These are phyloP conservation scores for Drosophila rhopaloa DNA, from an alignment of 1,140 invertebrate species.

Conservation along the genomic window DNA sequence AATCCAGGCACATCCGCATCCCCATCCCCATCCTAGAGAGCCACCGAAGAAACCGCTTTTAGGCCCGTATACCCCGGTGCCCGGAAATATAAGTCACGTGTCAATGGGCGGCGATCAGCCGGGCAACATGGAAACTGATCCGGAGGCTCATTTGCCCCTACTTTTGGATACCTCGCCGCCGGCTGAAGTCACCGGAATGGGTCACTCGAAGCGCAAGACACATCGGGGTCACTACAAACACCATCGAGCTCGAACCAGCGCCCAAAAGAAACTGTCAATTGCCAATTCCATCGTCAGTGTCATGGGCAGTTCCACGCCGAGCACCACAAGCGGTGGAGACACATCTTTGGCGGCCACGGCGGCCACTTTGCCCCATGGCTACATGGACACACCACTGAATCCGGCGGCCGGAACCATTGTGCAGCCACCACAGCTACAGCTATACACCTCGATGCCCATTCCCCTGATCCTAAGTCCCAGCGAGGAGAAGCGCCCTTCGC, in stretches of 20 bases:
- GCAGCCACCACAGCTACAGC: conserved; percentile 65
- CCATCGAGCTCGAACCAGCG: conserved; percentile 49
- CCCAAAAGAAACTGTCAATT: conserved; percentile 39
- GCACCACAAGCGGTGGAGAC: conserved; percentile 24
- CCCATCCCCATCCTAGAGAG: conserved; percentile 53
- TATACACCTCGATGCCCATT: conserved; percentile 81
- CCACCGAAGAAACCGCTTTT: conserved; percentile 50
- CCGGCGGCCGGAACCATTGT: conserved; percentile 69
- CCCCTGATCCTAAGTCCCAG: conserved; percentile 77
- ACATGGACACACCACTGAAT: conserved; percentile 73
- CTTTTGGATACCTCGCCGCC: conserved; percentile 67
- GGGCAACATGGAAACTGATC: conserved; percentile 15
- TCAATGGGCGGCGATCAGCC: not conserved
- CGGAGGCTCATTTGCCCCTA: conserved; percentile 48
- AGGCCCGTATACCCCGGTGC: conserved; percentile 18
- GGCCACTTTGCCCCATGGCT: conserved; percentile 51
- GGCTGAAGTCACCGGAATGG: conserved; percentile 32
- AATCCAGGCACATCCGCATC: conserved; percentile 74
- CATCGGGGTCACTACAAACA: conserved; percentile 80
- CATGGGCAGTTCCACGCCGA: conserved; percentile 28
- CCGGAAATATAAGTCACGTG: conserved; percentile 14
- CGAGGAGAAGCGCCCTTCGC: conserved; percentile 71
- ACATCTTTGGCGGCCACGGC: conserved; percentile 30
- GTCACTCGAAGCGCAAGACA: conserved; percentile 63
- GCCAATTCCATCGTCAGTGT: conserved; percentile 3